These are phyloP conservation scores for Irena cyanogastra DNA, from an alignment of 2,113 vertebrate genomes.

Conservation along the genomic window DNA sequence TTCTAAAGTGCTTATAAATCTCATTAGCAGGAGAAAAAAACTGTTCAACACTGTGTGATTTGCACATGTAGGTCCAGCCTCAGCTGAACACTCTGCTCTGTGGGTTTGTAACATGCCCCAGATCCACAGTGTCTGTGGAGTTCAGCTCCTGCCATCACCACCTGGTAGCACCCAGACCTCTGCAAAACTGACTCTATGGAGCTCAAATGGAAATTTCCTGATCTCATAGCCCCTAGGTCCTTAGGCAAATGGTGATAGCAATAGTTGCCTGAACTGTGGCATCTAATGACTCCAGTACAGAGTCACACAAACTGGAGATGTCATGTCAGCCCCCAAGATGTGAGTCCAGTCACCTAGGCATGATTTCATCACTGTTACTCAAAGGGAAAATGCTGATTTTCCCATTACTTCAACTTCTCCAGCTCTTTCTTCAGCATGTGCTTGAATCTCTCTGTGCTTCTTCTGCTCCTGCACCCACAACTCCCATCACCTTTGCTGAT, in stretches of 20 bases:
- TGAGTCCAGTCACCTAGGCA: background rate
- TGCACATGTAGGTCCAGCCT: background rate
- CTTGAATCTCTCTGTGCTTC: background rate
- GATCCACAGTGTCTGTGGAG: background rate
- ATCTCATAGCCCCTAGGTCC: background rate
- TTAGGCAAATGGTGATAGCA: background rate
- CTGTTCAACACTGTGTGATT: background rate
- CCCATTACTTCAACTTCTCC: background rate
- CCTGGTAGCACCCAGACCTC: background rate
- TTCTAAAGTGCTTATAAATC: background rate
- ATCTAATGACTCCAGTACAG: background rate
- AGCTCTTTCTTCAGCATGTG: background rate
- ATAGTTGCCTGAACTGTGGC: background rate
- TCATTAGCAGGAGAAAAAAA: background rate
- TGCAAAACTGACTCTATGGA: background rate
- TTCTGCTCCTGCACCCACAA: background rate
- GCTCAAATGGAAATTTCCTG: background rate
- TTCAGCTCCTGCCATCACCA: background rate
- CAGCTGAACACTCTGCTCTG: background rate
- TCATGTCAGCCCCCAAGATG: background rate
- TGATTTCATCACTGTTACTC: background rate
- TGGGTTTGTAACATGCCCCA: background rate
- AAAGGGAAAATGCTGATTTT: background rate
- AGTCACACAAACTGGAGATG: background rate
- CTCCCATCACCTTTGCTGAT: background rate